These are phyloP conservation scores for Cyanoderma ruficeps DNA, from an alignment of 2,113 vertebrate genomes.

Conservation along the genomic window DNA sequence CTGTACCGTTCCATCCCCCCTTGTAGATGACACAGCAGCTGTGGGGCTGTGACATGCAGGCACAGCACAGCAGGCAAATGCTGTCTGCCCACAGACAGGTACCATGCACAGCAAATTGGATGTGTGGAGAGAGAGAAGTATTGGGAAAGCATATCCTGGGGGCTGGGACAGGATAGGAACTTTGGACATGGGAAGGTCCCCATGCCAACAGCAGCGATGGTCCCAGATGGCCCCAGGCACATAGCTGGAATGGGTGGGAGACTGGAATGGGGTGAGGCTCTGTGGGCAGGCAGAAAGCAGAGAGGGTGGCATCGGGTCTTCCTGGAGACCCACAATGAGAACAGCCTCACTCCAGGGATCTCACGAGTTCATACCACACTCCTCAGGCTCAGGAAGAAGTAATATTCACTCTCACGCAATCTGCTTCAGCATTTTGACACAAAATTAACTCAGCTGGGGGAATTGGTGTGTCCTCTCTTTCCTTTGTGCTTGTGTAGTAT, in stretches of 20 bases:
- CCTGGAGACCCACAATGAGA: rapidly evolving
- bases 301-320: rapidly evolving
- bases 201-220: not conserved
- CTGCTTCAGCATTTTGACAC: not conserved
- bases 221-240: rapidly evolving
- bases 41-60: rapidly evolving
- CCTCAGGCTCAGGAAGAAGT: not conserved
- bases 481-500: not conserved
- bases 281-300: not conserved
- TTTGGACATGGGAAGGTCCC: not conserved
- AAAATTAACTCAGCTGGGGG: rapidly evolving
- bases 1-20: too few relatives aligned
- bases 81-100: not conserved
- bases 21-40: rapidly evolving
- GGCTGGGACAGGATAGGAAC: not conserved
- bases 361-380: not conserved
- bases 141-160: not conserved
- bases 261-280: rapidly evolving
- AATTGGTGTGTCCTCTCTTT: not conserved
- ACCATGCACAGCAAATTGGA: not conserved
- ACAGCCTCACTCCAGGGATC: not conserved
- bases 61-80: not conserved
- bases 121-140: not conserved
- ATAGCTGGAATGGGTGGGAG: rapidly evolving
- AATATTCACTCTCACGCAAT: not conserved